These are phyloP conservation scores for Cheilosia pagana DNA, from an alignment of 2,888 invertebrate species.

Conservation along the genomic window DNA sequence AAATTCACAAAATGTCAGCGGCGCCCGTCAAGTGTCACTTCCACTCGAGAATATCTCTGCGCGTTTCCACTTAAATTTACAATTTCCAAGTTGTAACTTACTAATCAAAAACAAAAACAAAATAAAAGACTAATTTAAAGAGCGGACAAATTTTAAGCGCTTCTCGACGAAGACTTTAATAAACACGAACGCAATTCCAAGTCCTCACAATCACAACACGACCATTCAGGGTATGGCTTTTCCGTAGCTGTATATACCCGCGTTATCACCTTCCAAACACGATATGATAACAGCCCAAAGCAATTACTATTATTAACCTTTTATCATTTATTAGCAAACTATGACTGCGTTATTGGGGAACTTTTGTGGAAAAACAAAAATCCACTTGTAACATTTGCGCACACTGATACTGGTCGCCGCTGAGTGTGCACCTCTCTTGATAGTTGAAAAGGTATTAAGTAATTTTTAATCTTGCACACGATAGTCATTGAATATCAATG, in stretches of 20 bases:
- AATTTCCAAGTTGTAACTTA: neutral
- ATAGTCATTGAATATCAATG: slow-evolving; percentile 12
- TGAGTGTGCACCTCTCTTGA: slow-evolving; percentile 5
- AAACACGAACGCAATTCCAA: slow-evolving; percentile 45
- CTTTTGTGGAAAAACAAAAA: slow-evolving; percentile 7
- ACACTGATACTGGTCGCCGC: neutral
- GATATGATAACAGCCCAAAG: slow-evolving; percentile 57
- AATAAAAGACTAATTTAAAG: neutral
- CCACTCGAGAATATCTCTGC: neutral
- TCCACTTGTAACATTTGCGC: neutral
- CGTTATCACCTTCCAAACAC: slow-evolving; percentile 48
- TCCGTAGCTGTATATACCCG: slow-evolving; percentile 32
- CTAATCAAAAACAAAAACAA: neutral
- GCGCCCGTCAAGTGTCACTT: neutral
- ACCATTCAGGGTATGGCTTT: slow-evolving; percentile 21
- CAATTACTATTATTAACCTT: slow-evolving; percentile 49
- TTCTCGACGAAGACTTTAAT: slow-evolving; percentile 20
- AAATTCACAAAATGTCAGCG: neutral
- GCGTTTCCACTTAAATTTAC: slow-evolving; percentile 1
- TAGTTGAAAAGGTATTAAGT: slow-evolving; percentile 26
- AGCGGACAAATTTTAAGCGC: slow-evolving; percentile 1
- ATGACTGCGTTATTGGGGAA: slow-evolving; percentile 17
- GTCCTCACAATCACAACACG: neutral
- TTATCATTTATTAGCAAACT: slow-evolving; percentile 43
- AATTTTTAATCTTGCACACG: slow-evolving; percentile 10